phyloP scores from a whole-genome alignment of 2,888 invertebrate genomes.

The Pseudoips prasinana region DNA sequence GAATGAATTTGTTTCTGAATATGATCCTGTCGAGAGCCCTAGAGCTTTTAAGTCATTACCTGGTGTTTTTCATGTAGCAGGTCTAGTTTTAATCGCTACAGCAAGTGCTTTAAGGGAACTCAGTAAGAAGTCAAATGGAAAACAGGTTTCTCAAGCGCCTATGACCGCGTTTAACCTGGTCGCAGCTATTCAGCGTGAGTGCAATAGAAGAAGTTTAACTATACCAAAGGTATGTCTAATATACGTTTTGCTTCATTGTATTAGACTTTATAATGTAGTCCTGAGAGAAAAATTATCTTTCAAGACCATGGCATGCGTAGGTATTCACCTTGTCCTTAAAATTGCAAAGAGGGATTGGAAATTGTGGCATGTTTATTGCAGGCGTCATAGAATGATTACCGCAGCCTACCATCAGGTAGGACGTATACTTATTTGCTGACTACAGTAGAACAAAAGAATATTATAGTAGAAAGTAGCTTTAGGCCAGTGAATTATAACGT shows the following conservation, averaged over 20 bases:
- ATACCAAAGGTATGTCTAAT: constrained; percentile 55
- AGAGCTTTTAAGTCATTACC: constrained; percentile 83
- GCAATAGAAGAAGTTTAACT: constrained; percentile 64
- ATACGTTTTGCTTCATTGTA: neutral
- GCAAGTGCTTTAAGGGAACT: constrained; percentile 85
- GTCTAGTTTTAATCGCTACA: constrained; percentile 84
- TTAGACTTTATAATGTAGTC: neutral
- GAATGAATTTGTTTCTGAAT: constrained; percentile 90
- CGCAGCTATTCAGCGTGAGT: constrained; percentile 60
- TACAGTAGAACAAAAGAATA: too few species aligned
- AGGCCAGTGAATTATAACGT: too few species aligned
- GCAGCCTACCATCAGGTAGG: too few species aligned
- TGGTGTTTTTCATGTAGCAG: constrained; percentile 82
- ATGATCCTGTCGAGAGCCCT: constrained; percentile 89
- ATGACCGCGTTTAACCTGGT: constrained; percentile 71
- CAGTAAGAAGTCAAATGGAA: constrained; percentile 69
- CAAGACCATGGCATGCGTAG: too few species aligned
- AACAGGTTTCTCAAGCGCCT: constrained; percentile 58
- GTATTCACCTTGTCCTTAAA: too few species aligned
- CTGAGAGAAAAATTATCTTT: neutral
- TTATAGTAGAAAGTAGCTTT: too few species aligned
- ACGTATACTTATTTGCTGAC: too few species aligned
- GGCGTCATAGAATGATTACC: too few species aligned
- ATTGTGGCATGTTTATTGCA: too few species aligned
- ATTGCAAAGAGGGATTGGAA: too few species aligned